Evolutionary conservation across 1,140 invertebrate species (phyloP), one percentile per base, ranked within the genome.

Genomic region (Littorina saxatilis): DNA sequence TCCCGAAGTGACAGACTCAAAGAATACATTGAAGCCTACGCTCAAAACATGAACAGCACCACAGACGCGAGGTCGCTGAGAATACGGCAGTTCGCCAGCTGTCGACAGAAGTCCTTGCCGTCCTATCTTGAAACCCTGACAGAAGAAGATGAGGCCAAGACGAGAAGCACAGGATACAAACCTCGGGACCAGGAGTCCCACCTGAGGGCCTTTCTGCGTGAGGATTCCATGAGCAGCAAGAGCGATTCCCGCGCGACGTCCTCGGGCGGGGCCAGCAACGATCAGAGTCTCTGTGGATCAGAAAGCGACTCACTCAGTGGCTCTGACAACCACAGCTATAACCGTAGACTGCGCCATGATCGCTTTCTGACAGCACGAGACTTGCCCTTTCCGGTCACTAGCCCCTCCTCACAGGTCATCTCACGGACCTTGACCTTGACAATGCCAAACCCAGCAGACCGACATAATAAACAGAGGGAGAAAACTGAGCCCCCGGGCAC

Each of bases 61-160:
- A 40, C 17, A 1, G 68, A 75, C 2, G 35, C 23, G 4, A 70
- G 79, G n/a, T 37, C 77, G 1, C 75, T n/a, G 29, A 82, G 85
- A 50, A 83, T 86, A n/a, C 85, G 85, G 68, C 83, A 86, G 35
- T 91, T 89, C 82, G 85, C 86, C 7, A 78, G 63, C 58, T 72
- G 77, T 29, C 83, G 88, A 27, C 89, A 91, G 63, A 90, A 89
- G 43, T 90, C 90, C 11, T 55, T 91, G 39, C 90, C 89, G 29
- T 73, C 87, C n/a, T 88, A 81, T 77, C 81, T 91, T 13, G 90
- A 91, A 68, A 89, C 89, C 20, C 55, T 91, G 23, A 85, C 78
- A 37, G 90, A 91, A 73, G 88, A 90, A 77, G 90, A 90, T 37
- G 89, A 90, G 82, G 75, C 66, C 63, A 66, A 74, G 15, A 79